These are phyloP conservation scores for Latrodectus hesperus DNA, from an alignment of 2,888 invertebrate genomes.

Conservation along the genomic window DNA sequence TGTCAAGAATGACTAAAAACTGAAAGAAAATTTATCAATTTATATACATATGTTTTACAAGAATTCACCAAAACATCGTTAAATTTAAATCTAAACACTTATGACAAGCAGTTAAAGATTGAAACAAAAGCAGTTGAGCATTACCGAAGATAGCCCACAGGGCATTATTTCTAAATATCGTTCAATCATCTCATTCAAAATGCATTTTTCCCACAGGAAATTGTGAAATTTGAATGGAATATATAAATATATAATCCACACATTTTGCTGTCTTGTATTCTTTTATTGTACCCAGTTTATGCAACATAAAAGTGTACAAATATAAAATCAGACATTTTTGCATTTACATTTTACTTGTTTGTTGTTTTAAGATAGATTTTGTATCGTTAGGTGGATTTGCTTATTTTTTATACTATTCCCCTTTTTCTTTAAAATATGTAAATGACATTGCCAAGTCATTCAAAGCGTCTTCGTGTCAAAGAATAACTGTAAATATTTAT, in stretches of 20 bases:
- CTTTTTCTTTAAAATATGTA: too few species aligned
- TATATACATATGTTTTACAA: too few species aligned
- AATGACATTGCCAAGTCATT: too few species aligned
- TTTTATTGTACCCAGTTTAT: neutral
- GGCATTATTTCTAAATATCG: conserved; percentile 25
- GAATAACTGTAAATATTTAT: too few species aligned
- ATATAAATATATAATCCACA: conserved; percentile 50
- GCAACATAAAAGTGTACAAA: neutral
- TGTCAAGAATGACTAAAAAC: too few species aligned
- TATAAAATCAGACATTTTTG: conserved; percentile 23
- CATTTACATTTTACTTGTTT: conserved; percentile 6
- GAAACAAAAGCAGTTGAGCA: conserved; percentile 19
- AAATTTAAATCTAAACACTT: too few species aligned
- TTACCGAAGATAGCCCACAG: conserved; percentile 12
- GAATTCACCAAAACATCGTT: too few species aligned
- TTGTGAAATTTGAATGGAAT: conserved; percentile 26
- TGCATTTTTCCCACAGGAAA: conserved; percentile 13
- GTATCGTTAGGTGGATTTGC: too few species aligned
- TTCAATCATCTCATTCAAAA: conserved; percentile 14
- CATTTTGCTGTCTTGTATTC: conserved; percentile 12
- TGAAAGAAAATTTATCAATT: too few species aligned
- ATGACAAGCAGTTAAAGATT: conserved; percentile 20
- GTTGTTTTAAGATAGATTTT: neutral
- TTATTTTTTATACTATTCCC: too few species aligned
- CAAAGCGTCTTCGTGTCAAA: too few species aligned